Percentiles rank a stretch among this genome's conserved stretches.
These are phyloP conservation scores for Dascyllus trimaculatus DNA, from an alignment of 2,113 vertebrate genomes.

Conservation along the genomic window DNA sequence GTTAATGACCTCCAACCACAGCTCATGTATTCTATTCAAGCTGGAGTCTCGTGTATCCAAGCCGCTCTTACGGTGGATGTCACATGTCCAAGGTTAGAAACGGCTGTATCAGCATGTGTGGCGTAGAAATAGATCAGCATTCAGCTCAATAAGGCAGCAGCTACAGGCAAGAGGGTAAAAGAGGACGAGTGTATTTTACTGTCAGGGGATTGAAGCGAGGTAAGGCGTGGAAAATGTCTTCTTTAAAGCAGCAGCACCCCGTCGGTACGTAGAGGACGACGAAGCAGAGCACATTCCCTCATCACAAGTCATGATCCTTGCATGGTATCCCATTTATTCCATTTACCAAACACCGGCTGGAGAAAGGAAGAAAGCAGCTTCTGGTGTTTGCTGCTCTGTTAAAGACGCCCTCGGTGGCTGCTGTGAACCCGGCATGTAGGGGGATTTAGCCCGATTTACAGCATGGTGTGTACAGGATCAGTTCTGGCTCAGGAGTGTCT, in stretches of 20 bases:
- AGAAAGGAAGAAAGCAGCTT: background rate
- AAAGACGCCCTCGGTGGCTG: slow-evolving; percentile 55
- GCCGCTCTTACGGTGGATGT: too few species aligned
- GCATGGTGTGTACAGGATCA: slow-evolving; percentile 64
- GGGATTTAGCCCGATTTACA: slow-evolving; percentile 69
- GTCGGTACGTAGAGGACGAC: slow-evolving; percentile 28
- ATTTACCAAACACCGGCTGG: slow-evolving; percentile 7
- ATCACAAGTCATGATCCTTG: slow-evolving; percentile 31
- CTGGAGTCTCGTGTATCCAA: too few species aligned
- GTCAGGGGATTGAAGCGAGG: slow-evolving; percentile 56
- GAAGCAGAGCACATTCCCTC: slow-evolving; percentile 15
- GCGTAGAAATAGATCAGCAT: slow-evolving; percentile 40
- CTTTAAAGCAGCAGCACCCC: too few species aligned
- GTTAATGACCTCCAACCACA: too few species aligned
- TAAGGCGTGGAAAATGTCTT: slow-evolving; percentile 63
- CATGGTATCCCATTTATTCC: background rate
- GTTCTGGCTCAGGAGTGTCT: slow-evolving; percentile 72
- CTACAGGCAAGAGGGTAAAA: slow-evolving; percentile 51
- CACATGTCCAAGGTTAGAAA: too few species aligned
- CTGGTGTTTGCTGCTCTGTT: slow-evolving; percentile 33
- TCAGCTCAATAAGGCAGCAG: slow-evolving; percentile 60
- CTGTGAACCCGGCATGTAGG: slow-evolving; percentile 62
- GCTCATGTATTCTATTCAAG: too few species aligned
- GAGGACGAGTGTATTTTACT: slow-evolving; percentile 53
- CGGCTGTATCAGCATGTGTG: too few species aligned